Conservation (phyloP, 30 jellyfish, hydroid and myxozoan genomes). For the Chironex yamaguchii region DNA sequence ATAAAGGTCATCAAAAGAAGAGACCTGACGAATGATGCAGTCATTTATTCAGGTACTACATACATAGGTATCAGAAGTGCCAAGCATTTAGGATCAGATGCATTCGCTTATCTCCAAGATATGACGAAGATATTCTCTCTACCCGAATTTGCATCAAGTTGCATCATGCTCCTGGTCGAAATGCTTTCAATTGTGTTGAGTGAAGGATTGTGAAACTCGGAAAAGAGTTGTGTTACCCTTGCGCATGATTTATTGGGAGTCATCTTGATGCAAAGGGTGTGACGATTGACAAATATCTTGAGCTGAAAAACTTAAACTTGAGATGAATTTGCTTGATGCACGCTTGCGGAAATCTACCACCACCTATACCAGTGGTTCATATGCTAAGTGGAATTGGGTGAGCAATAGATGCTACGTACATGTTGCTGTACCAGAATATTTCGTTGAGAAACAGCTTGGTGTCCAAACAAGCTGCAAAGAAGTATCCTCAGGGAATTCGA, state of each 20-base stretch:
- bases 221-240: not conserved
- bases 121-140: not conserved
- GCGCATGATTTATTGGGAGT: not conserved
- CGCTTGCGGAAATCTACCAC: not conserved
- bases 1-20: not conserved
- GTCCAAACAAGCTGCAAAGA: not conserved
- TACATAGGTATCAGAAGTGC: too few species aligned
- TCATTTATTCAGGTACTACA: not conserved
- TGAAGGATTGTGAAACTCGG: not conserved
- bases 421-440: not conserved
- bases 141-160: not conserved
- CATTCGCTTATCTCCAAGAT: not conserved
- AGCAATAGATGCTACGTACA: not conserved
- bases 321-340: not conserved
- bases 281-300: not conserved
- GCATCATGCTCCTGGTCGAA: too few species aligned
- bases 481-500: too few species aligned
- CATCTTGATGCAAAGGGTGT: not conserved
- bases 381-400: not conserved
- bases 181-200: not conserved
- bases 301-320: not conserved
- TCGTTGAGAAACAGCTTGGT: not conserved
- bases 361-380: not conserved
- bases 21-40: not conserved
- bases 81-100: not conserved